Evolutionary conservation across 2,888 invertebrate species (phyloP).

Genomic region (Orthosia cruda): DNA sequence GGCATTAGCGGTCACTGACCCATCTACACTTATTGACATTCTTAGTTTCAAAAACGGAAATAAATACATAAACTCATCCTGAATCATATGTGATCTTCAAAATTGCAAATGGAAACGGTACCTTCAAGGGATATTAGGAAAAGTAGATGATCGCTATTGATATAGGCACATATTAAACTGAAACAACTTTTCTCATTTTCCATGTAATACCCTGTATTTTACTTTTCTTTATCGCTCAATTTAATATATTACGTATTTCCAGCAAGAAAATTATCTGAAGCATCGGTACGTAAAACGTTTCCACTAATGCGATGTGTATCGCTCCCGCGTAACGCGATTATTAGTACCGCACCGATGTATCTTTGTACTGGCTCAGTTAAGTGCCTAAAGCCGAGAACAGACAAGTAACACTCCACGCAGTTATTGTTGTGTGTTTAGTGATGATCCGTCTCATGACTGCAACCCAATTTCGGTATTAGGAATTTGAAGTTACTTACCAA

Average conservation of each 20-base stretch:
- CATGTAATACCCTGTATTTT: background rate
- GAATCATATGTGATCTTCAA: no score
- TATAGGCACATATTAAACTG: no score
- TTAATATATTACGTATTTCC: conserved; percentile 33
- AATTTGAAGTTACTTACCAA: no score
- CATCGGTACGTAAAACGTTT: conserved; percentile 18
- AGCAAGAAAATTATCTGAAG: conserved; percentile 16
- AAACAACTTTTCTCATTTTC: background rate
- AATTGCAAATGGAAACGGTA: no score
- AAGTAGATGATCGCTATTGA: no score
- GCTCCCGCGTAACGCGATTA: conserved; percentile 27
- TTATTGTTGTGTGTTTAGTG: conserved; percentile 20
- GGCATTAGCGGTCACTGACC: no score
- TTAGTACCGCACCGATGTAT: conserved; percentile 34
- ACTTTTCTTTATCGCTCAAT: conserved; percentile 11
- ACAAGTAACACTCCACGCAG: conserved; percentile 24
- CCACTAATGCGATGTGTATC: conserved; percentile 40
- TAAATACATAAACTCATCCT: no score
- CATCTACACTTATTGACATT: no score
- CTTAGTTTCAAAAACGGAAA: no score
- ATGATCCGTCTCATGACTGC: background rate
- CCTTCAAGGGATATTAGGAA: no score
- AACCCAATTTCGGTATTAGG: no score
- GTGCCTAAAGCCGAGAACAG: no score
- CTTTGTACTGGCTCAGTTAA: conserved; percentile 28